phyloP scores from a whole-genome alignment of 2,113 vertebrate species.

The Varanus komodoensis region DNA sequence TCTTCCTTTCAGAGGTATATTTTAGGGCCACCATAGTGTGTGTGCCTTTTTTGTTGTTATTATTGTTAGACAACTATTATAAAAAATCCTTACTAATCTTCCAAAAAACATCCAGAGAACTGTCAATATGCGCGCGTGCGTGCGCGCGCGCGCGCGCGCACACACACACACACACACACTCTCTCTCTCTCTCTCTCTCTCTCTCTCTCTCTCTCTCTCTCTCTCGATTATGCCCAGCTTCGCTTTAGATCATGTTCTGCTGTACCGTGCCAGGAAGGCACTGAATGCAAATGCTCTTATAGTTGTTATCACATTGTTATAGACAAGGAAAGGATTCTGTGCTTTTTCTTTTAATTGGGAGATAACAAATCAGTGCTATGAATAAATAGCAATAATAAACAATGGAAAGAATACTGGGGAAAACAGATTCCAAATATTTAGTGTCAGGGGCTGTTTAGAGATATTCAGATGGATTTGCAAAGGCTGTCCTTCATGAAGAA shows the following conservation, averaged over 20 bases:
- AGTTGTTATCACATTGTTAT: conserved; percentile 73
- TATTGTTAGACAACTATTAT: neutral
- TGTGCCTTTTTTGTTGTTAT: neutral
- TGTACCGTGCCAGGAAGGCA: conserved; percentile 67
- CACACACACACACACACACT: no score
- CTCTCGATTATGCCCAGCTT: neutral
- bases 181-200: no score
- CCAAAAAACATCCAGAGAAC: neutral
- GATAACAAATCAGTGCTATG: conserved; percentile 79
- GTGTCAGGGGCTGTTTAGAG: conserved; percentile 61
- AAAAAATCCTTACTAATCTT: neutral
- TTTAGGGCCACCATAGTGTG: neutral
- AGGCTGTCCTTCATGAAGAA: no score
- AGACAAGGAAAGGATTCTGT: conserved; percentile 67
- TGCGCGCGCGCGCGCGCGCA: no score
- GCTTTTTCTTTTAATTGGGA: conserved; percentile 80
- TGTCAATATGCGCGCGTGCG: neutral
- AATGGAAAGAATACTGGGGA: conserved; percentile 33
- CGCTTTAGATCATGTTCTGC: neutral
- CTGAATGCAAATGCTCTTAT: conserved; percentile 73
- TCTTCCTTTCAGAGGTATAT: neutral
- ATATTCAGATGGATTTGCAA: conserved; percentile 52
- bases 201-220: no score
- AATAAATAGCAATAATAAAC: conserved; percentile 70
- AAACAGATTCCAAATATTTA: conserved; percentile 63